Percentiles rank a stretch among this genome's conserved stretches.
Evolutionary conservation across 2,888 invertebrate genomes (phyloP).

Genomic region (Dione vanillae): DNA sequence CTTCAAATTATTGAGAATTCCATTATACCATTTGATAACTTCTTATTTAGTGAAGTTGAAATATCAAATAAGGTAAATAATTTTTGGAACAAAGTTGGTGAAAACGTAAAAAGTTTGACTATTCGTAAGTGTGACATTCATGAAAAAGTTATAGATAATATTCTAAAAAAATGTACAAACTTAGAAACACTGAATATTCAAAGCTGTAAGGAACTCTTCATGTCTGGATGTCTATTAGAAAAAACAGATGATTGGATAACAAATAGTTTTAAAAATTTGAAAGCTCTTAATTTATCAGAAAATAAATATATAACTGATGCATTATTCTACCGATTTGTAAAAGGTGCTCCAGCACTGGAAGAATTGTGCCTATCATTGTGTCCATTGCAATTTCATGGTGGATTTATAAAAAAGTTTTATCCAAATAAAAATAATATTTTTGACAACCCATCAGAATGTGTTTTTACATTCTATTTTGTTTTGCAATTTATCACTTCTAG

Average conservation of each 20-base stretch:
- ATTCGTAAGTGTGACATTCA: conserved; percentile 86
- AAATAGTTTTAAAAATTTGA: conserved; percentile 79
- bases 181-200: conserved; percentile 85
- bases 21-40: conserved; percentile 73
- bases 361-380: conserved; percentile 87
- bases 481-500: conserved; percentile 82
- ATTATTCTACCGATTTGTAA: conserved; percentile 87
- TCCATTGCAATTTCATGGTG: conserved; percentile 88
- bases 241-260: conserved; percentile 80
- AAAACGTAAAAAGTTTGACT: conserved; percentile 80
- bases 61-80: conserved; percentile 75
- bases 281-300: conserved; percentile 85
- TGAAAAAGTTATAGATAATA: conserved; percentile 85
- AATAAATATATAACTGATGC: conserved; percentile 90
- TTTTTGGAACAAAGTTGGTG: conserved; percentile 85
- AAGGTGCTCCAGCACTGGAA: conserved; percentile 84
- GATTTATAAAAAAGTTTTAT: conserved; percentile 88
- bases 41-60: conserved; percentile 83
- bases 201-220: conserved; percentile 88
- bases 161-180: conserved; percentile 83
- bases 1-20: conserved; percentile 73
- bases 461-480: conserved; percentile 88
- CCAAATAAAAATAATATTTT: conserved; percentile 73
- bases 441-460: conserved; percentile 85
- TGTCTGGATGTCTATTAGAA: conserved; percentile 88